Percentiles rank a stretch among this genome's conserved stretches.
Conservation (phyloP, 2,797 vertebrate species). For the Bradypodion pumilum region DNA sequence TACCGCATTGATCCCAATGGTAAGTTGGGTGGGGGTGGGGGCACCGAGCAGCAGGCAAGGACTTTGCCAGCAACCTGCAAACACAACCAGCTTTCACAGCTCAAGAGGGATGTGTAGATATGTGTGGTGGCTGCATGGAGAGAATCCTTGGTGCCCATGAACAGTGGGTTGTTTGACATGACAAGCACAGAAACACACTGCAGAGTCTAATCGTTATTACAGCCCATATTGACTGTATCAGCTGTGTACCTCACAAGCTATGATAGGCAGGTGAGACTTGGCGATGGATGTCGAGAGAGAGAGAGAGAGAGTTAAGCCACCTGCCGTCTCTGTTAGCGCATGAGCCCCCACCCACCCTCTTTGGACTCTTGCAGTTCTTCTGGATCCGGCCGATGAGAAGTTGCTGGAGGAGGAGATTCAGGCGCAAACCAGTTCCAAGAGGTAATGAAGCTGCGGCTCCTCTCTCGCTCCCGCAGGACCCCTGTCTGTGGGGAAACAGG, state of each 20-base stretch:
- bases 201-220: background rate
- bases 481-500: background rate
- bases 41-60: background rate
- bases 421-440: constrained; percentile 92
- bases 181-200: background rate
- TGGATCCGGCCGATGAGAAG: constrained; percentile 94
- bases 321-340: too few relatives aligned
- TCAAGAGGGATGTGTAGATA: background rate
- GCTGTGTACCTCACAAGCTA: background rate
- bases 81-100: too few relatives aligned
- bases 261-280: background rate
- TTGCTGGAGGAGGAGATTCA: constrained; percentile 94
- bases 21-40: constrained; percentile 65
- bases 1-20: constrained; percentile 90
- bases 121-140: background rate
- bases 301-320: too few relatives aligned
- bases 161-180: background rate
- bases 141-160: background rate
- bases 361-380: constrained; percentile 75
- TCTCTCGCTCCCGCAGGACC: background rate
- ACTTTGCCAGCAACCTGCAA: too few relatives aligned
- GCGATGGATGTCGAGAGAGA: too few relatives aligned
- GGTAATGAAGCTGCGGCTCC: constrained; percentile 66
- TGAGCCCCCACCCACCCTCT: too few relatives aligned
- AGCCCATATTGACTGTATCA: too few relatives aligned